Percentiles rank a stretch among this genome's conserved stretches.
phyloP scores from a whole-genome alignment of 2,113 vertebrate species.

The Sprattus sprattus region DNA sequence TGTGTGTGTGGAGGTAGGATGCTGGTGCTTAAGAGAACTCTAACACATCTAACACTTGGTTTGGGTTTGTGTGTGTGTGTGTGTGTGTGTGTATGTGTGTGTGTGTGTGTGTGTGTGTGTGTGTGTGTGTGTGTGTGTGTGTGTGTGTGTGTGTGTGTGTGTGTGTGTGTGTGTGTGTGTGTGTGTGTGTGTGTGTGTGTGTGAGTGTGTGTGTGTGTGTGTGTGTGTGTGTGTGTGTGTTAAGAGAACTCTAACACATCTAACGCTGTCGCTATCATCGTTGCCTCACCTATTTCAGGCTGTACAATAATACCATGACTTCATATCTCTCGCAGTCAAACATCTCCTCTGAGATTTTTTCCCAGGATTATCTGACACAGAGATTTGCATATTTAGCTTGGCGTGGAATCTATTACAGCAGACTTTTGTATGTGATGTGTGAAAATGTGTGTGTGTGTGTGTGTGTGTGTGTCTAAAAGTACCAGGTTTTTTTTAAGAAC shows the following conservation, averaged over 20 bases:
- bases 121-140: neutral
- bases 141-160: neutral
- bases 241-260: no score
- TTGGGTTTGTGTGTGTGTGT: no score
- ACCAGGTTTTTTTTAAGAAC: neutral
- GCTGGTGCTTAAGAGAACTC: no score
- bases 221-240: no score
- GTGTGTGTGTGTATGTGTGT: conserved; percentile 1
- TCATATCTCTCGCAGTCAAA: neutral
- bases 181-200: neutral
- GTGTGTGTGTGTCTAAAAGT: neutral
- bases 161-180: neutral
- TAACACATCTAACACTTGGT: no score
- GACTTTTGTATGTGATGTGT: conserved; percentile 14
- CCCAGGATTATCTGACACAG: neutral
- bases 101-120: conserved; percentile 1
- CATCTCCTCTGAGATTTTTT: neutral
- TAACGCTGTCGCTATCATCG: no score
- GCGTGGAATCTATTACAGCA: conserved; percentile 36
- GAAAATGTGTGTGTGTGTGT: neutral
- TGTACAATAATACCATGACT: neutral
- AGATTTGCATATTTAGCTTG: conserved; percentile 53
- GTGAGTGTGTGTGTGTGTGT: neutral
- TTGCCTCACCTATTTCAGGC: neutral
- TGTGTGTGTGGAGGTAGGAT: neutral